Conservation (phyloP, 2,888 invertebrate species). For the Pristionchus fissidentatus region DNA sequence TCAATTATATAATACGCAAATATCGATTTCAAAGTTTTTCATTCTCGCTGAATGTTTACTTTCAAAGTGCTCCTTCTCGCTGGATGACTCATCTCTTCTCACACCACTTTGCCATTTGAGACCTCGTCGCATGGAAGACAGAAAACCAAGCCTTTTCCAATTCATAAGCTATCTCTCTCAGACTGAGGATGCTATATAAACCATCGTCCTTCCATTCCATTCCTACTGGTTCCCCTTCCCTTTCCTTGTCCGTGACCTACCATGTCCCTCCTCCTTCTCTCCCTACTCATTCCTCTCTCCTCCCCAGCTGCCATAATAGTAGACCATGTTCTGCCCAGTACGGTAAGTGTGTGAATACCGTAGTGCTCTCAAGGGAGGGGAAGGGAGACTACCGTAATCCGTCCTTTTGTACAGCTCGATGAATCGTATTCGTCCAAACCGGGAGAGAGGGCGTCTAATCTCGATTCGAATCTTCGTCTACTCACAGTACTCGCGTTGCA, state of each 20-base stretch:
- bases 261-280: neutral
- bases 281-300: neutral
- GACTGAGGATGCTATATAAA: constrained; percentile 16
- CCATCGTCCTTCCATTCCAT: neutral
- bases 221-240: neutral
- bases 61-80: constrained; percentile 23
- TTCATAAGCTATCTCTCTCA: constrained; percentile 25
- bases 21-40: neutral
- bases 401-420: constrained; percentile 59
- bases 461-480: constrained; percentile 66
- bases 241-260: neutral
- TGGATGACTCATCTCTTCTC: constrained; percentile 23
- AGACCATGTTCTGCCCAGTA: constrained; percentile 39
- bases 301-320: neutral
- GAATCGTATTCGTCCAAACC: constrained; percentile 56
- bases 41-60: neutral
- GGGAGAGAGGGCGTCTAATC: constrained; percentile 61
- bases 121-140: neutral
- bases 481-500: constrained; percentile 61
- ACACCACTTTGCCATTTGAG: constrained; percentile 13
- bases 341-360: constrained; percentile 37
- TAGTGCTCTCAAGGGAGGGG: neutral
- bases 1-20: neutral
- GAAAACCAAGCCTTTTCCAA: constrained; percentile 37
- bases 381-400: neutral